phyloP scores from a whole-genome alignment of 2,888 invertebrate species.

The Metopia argyrocephala region DNA sequence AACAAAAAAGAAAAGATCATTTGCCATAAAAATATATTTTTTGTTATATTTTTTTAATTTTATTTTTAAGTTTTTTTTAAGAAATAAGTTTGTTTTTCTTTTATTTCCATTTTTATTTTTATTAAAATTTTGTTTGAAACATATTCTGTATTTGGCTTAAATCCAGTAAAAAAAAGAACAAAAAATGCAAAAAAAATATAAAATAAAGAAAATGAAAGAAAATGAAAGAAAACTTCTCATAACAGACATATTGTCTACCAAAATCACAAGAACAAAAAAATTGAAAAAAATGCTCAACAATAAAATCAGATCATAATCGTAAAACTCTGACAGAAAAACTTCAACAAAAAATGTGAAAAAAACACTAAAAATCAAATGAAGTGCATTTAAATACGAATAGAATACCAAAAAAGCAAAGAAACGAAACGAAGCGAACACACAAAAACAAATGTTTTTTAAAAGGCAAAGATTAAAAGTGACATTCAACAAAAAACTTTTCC shows the following conservation, averaged over 20 bases:
- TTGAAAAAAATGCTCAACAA: conserved; percentile 21
- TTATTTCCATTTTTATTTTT: conserved; percentile 1
- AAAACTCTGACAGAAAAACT: conserved; percentile 4
- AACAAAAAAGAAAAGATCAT: conserved; percentile 22
- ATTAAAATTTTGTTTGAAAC: conserved; percentile 12
- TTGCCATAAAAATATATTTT: conserved; percentile 2
- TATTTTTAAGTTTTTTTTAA: not conserved
- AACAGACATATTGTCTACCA: conserved; percentile 55
- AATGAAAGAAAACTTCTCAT: conserved; percentile 23
- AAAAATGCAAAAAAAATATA: not conserved
- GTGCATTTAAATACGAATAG: conserved; percentile 32
- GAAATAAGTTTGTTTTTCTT: not conserved
- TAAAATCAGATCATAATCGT: conserved; percentile 53
- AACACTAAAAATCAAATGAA: conserved; percentile 13
- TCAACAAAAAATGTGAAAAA: conserved; percentile 1
- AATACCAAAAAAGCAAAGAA: not conserved
- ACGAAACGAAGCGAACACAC: not conserved
- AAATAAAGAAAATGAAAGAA: not conserved
- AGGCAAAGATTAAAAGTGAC: too few species aligned
- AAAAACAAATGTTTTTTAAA: conserved; percentile 5
- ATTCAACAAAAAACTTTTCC: too few species aligned
- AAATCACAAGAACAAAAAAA: not conserved
- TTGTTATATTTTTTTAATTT: conserved; percentile 40
- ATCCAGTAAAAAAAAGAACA: conserved; percentile 42
- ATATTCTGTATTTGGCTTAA: conserved; percentile 39